Conservation (phyloP, 2,888 invertebrate genomes). For the Pristionchus fissidentatus region DNA sequence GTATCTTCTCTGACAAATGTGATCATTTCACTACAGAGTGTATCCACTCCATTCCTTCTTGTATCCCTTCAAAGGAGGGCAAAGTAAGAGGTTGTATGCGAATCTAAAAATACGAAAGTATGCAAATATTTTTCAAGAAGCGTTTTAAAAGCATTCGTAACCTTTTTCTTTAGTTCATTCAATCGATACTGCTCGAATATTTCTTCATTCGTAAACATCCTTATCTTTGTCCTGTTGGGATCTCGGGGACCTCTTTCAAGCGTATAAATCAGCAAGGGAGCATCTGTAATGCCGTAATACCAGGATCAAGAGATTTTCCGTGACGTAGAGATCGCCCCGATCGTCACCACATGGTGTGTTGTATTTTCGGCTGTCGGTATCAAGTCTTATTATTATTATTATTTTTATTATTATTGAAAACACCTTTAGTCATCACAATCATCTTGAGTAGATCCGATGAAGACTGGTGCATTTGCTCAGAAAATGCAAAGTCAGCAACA, state of each 20-base stretch:
- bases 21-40: too few species aligned
- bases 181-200: background rate
- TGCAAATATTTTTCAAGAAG: background rate
- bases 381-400: too few species aligned
- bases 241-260: background rate
- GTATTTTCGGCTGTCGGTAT: too few species aligned
- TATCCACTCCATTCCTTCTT: conserved; percentile 16
- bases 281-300: background rate
- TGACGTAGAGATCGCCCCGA: background rate
- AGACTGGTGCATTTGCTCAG: too few species aligned
- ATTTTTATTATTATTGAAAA: background rate
- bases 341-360: background rate
- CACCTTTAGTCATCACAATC: background rate
- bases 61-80: background rate
- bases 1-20: too few species aligned
- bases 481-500: too few species aligned
- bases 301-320: background rate
- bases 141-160: background rate
- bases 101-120: background rate
- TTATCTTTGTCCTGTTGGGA: background rate
- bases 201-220: background rate
- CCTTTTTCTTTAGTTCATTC: background rate
- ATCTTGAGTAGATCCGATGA: background rate
- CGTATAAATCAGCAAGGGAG: background rate
- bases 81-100: background rate